phyloP scores from a whole-genome alignment of 2,113 vertebrate species.

The Zeus faber region DNA sequence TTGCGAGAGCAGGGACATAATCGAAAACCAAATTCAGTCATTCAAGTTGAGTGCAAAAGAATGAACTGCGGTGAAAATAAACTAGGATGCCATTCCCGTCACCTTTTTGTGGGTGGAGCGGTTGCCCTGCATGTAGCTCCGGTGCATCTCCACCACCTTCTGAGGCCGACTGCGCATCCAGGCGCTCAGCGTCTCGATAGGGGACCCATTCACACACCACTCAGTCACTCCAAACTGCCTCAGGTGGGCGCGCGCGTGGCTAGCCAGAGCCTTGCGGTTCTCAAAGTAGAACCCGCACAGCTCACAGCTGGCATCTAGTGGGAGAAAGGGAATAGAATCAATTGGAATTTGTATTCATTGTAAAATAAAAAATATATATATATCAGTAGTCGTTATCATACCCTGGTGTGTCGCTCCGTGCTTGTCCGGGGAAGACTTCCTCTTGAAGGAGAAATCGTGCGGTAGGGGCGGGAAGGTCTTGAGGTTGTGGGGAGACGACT shows the following conservation, averaged over 20 bases:
- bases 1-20: too few species aligned
- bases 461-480: constrained; percentile 78
- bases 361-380: too few species aligned
- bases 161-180: constrained; percentile 94
- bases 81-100: constrained; percentile 13
- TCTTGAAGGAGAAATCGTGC: constrained; percentile 84
- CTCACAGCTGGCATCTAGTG: constrained; percentile 88
- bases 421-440: constrained; percentile 84
- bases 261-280: constrained; percentile 93
- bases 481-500: constrained; percentile 43
- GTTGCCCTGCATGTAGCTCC: constrained; percentile 88
- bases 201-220: constrained; percentile 96
- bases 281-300: constrained; percentile 95
- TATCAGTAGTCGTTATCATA: too few species aligned
- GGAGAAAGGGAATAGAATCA: too few species aligned
- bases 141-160: constrained; percentile 88
- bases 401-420: constrained; percentile 74
- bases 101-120: constrained; percentile 88
- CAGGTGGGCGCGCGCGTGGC: constrained; percentile 91
- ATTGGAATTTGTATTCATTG: too few species aligned
- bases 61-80: not conserved
- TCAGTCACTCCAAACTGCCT: constrained; percentile 96
- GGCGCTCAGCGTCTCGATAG: constrained; percentile 96
- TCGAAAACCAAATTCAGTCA: too few species aligned
- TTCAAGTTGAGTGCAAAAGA: too few species aligned